Evolutionary conservation across 2,888 invertebrate species (phyloP), one percentile per base, ranked within the genome.

Genomic region (Hanleya hanleyi): DNA sequence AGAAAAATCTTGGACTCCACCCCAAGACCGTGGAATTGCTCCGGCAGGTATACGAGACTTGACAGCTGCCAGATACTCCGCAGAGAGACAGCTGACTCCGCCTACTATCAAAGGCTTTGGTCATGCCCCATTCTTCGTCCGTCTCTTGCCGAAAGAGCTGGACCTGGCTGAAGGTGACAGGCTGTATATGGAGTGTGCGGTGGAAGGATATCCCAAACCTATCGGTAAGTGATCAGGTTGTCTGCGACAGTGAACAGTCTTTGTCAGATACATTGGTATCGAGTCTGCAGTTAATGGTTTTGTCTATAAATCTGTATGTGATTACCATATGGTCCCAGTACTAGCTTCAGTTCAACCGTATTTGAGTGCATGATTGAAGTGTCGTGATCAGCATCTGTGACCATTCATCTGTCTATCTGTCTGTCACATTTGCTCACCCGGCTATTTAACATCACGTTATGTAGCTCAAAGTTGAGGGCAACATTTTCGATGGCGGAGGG

Each of bases 141-240:
- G 85, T 70, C 76, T 78, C 64, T 82, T 88, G 6, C 88, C 89
- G n/a, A 82, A 83, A 70, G 81, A 83, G 47, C 69, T 89, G 12
- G 83, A 86, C 51, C 79, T 88, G 7, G 79, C 78, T 50, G 87
- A 87, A 70, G 89, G 90, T 36, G 88, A 89, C 57, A 82, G 84
- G 32, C 83, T 90, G 37, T 78, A 81, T 32, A 77, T 90, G 36
- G 86, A 87, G 65, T 87, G 85, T 69, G 72, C 83, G 18, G 84
- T 88, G n/a, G 87, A 87, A 47, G 90, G 90, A 18, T 82, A 81
- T 61, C 88, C 88, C 15, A 78, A 80, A 67, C 90, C 90, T 38
- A 76, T 83, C 41, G 85, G 89, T 88, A 79, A 81, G 83, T 51
- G 49, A 6, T 32, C 18, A 9, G 18, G 29, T 67, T 57, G n/a